Conservation (phyloP, 2,888 invertebrate species). For the Pocota personata region DNA sequence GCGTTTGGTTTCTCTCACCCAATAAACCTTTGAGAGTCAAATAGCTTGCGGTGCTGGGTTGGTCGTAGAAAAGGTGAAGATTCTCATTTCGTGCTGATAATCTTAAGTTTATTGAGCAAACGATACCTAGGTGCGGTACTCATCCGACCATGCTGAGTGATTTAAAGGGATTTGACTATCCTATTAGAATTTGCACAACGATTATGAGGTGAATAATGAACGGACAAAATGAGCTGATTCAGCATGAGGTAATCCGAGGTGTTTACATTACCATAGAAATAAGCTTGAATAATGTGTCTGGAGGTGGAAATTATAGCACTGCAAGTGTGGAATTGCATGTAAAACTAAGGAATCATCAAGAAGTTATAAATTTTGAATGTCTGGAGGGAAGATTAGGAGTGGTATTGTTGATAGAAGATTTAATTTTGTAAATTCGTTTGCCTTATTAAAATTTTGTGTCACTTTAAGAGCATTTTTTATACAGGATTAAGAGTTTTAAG, state of each 20-base stretch:
- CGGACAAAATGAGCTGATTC: not conserved
- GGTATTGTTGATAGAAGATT: not conserved
- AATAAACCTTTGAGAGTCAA: conserved; percentile 21
- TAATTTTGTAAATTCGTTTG: too few species aligned
- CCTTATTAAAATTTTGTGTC: too few species aligned
- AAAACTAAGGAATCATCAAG: not conserved
- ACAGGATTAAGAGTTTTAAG: too few species aligned
- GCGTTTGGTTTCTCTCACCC: not conserved
- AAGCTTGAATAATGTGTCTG: not conserved
- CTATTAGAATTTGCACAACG: conserved; percentile 3
- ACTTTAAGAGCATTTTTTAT: too few species aligned
- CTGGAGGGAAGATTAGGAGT: not conserved
- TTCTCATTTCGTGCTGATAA: conserved; percentile 11
- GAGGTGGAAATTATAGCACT: not conserved
- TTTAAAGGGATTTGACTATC: conserved; percentile 27
- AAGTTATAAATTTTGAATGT: not conserved
- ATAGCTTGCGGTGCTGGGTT: not conserved
- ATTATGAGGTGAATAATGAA: conserved; percentile 26
- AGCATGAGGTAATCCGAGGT: not conserved
- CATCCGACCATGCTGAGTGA: conserved; percentile 8
- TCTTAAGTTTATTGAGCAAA: conserved; percentile 30
- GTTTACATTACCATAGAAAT: not conserved
- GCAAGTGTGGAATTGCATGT: not conserved
- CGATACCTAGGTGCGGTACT: conserved; percentile 19
- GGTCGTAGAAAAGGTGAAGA: not conserved